Evolutionary conservation across 2,888 invertebrate genomes (phyloP).

Genomic region (Crioceris asparagi): DNA sequence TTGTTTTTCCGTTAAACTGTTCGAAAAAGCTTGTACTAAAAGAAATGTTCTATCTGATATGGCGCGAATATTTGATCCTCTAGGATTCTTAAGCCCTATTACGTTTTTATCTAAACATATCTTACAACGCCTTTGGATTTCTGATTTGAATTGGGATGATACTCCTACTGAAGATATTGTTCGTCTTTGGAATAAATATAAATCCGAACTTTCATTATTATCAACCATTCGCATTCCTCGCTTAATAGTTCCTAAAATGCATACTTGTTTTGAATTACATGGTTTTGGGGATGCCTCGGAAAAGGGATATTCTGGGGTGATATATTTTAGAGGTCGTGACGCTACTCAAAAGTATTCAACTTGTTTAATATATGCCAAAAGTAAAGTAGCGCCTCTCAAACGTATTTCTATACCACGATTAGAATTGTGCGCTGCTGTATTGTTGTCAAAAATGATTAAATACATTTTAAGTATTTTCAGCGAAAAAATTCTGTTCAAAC

Average conservation of each 20-base stretch:
- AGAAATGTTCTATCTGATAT: constrained; percentile 7
- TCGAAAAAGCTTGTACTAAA: constrained; percentile 3
- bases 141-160: constrained; percentile 15
- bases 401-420: constrained; percentile 5
- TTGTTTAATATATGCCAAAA: constrained; percentile 2
- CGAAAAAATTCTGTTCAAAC: neutral
- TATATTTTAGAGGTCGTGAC: constrained; percentile 3
- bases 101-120: constrained; percentile 12
- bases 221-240: neutral
- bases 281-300: constrained; percentile 6
- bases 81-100: constrained; percentile 13
- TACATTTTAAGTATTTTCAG: neutral
- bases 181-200: constrained; percentile 2
- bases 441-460: neutral
- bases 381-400: constrained; percentile 4
- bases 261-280: constrained; percentile 4
- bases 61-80: constrained; percentile 14
- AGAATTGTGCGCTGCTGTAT: constrained; percentile 5
- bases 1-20: neutral
- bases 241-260: neutral
- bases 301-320: constrained; percentile 5
- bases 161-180: constrained; percentile 5
- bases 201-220: neutral
- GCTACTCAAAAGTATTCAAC: neutral
- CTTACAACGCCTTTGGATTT: constrained; percentile 13